These are phyloP conservation scores for Drosophila pseudoobscura DNA, from an alignment of 1,140 invertebrate species.

Conservation along the genomic window DNA sequence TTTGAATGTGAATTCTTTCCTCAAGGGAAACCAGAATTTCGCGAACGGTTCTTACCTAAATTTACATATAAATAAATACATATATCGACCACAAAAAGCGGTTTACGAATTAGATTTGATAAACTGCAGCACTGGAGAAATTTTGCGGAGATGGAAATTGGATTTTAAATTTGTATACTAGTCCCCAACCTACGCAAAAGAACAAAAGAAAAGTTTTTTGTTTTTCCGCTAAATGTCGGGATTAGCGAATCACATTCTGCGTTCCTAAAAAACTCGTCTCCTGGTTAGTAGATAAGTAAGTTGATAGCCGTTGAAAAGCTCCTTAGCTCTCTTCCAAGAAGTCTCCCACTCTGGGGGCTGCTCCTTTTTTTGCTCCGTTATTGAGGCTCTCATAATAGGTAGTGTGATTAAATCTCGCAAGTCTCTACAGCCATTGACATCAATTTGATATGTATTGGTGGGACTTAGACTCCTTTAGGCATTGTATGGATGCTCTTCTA, in stretches of 20 bases:
- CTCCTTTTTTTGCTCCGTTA: too few relatives aligned
- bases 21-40: slow-evolving; percentile 45
- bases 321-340: too few relatives aligned
- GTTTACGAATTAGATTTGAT: slow-evolving; percentile 41
- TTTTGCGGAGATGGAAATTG: slow-evolving; percentile 38
- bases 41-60: slow-evolving; percentile 15
- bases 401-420: too few relatives aligned
- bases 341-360: too few relatives aligned
- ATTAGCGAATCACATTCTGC: slow-evolving; percentile 10
- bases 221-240: background rate
- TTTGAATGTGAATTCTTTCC: slow-evolving; percentile 16
- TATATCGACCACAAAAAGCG: slow-evolving; percentile 3
- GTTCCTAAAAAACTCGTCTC: background rate
- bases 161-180: slow-evolving; percentile 27
- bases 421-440: too few relatives aligned
- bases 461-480: too few relatives aligned
- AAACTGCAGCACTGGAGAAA: slow-evolving; percentile 47
- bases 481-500: too few relatives aligned
- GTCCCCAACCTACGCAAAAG: background rate
- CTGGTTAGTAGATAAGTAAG: too few relatives aligned
- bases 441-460: too few relatives aligned
- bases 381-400: too few relatives aligned
- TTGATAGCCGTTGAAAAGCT: too few relatives aligned
- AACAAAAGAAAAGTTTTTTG: slow-evolving; percentile 6
- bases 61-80: background rate